Evolutionary conservation across 1,140 invertebrate species (phyloP).

Genomic region (Zaprionus camerounensis): DNA sequence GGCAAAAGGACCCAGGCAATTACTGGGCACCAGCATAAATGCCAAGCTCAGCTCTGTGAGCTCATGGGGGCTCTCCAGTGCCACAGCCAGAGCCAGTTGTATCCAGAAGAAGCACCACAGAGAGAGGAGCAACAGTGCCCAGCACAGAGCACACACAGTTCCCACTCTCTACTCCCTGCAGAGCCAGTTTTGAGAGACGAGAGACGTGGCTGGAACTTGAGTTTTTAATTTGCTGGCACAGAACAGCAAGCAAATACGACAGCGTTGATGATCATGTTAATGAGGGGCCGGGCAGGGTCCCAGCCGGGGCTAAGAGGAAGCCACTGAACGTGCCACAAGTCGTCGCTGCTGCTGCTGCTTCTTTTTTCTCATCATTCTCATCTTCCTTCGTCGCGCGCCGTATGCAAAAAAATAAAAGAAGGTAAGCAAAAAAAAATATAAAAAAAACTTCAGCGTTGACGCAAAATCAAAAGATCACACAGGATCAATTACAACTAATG

Average conservation of each 20-base stretch:
- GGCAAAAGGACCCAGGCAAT: constrained; percentile 55
- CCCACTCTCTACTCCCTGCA: neutral
- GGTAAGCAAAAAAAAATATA: neutral
- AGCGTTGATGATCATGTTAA: constrained; percentile 83
- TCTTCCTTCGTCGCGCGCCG: constrained; percentile 3
- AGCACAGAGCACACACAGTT: no score
- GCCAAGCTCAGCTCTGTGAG: constrained; percentile 49
- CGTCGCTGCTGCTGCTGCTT: constrained; percentile 21
- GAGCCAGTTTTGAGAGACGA: neutral
- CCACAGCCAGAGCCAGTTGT: neutral
- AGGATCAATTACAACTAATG: constrained; percentile 83
- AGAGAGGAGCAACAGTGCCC: neutral
- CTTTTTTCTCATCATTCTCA: constrained; percentile 1
- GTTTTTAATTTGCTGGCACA: constrained; percentile 70
- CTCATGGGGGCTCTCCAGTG: constrained; percentile 43
- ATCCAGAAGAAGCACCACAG: no score
- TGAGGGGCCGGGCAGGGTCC: constrained; percentile 63
- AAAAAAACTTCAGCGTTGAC: constrained; percentile 72
- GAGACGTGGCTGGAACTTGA: constrained; percentile 4
- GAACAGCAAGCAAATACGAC: constrained; percentile 76
- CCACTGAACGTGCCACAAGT: constrained; percentile 46
- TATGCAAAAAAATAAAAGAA: constrained; percentile 29
- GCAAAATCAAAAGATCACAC: constrained; percentile 82
- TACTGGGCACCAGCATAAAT: constrained; percentile 74
- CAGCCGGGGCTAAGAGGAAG: neutral